phyloP scores from a whole-genome alignment of 2,113 vertebrate genomes.

The Carassius auratus region DNA sequence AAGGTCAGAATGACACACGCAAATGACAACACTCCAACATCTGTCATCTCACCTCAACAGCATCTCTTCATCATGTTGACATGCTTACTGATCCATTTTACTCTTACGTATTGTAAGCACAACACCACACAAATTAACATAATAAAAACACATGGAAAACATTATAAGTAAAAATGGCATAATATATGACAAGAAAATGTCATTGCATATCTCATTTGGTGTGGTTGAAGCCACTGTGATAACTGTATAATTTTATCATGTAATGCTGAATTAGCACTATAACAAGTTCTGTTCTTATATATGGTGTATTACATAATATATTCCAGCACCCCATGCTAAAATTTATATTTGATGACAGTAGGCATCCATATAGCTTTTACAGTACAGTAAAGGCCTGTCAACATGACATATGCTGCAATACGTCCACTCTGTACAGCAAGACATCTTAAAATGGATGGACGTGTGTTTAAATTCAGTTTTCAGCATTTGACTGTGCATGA shows the following conservation, averaged over 20 bases:
- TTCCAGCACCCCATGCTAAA: not conserved
- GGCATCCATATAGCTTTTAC: conserved; percentile 6
- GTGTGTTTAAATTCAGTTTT: conserved; percentile 16
- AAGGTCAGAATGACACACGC: conserved; percentile 16
- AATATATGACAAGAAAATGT: not conserved
- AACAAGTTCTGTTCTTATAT: not conserved
- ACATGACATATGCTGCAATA: not conserved
- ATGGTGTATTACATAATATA: not conserved
- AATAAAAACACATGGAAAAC: not conserved
- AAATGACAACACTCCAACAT: not conserved
- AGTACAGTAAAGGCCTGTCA: conserved; percentile 34
- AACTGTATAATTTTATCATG: not conserved
- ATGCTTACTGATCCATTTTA: not conserved
- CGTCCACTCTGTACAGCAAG: not conserved
- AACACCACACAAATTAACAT: not conserved
- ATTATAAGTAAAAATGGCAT: not conserved
- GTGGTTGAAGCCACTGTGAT: not conserved
- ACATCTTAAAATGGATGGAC: conserved; percentile 5
- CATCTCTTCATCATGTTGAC: not conserved
- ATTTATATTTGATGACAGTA: not conserved
- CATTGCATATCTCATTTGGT: not conserved
- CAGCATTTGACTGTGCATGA: not conserved
- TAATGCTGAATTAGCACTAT: not conserved
- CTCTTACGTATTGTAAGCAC: not conserved
- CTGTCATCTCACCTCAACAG: conserved; percentile 31